phyloP scores from a whole-genome alignment of 23 tunicate species.

The Halocynthia aurantium region DNA sequence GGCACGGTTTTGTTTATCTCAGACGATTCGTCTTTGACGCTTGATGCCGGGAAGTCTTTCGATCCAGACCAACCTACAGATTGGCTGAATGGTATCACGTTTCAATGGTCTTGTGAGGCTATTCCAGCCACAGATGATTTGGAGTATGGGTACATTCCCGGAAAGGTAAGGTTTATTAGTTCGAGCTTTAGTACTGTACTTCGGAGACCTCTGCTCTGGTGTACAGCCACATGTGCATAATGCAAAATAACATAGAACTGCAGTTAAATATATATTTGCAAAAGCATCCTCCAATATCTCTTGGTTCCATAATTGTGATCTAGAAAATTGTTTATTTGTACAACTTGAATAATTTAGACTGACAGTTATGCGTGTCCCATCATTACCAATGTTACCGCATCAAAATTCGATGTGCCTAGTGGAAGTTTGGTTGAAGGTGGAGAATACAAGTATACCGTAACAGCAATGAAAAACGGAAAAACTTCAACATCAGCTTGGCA shows the following conservation, averaged over 20 bases:
- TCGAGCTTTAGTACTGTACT: no score
- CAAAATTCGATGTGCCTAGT: not conserved
- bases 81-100: conserved; percentile 5
- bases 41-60: conserved; percentile 15
- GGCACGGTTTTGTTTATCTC: conserved; percentile 17
- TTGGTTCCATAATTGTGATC: no score
- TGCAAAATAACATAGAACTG: no score
- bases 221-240: no score
- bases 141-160: conserved; percentile 8
- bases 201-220: no score
- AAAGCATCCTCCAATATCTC: no score
- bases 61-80: conserved; percentile 15
- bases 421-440: conserved; percentile 13
- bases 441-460: conserved; percentile 64
- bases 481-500: conserved; percentile 48
- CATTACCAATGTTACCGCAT: not conserved
- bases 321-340: no score
- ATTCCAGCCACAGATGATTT: not conserved
- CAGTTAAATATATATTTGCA: no score
- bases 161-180: no score
- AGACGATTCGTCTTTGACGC: not conserved
- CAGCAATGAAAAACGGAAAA: conserved; percentile 53
- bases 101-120: conserved; percentile 20
- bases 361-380: no score
- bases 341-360: no score